These are phyloP conservation scores for Neria commutata DNA, from an alignment of 2,888 invertebrate genomes.

Conservation along the genomic window DNA sequence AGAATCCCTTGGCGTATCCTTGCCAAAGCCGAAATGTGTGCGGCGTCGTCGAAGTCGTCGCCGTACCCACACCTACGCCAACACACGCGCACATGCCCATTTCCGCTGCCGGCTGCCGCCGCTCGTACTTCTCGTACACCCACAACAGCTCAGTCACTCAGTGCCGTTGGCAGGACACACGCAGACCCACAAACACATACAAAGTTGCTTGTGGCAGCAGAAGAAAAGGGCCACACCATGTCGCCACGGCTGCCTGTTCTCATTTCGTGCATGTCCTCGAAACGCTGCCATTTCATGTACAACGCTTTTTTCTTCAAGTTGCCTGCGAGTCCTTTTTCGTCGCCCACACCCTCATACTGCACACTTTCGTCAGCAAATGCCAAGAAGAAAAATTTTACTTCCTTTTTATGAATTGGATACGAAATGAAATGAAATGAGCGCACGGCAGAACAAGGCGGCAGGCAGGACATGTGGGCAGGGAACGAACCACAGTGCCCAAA, in stretches of 20 bases:
- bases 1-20: conserved; percentile 41
- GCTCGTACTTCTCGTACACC: neutral
- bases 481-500: neutral
- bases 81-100: neutral
- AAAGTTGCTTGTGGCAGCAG: neutral
- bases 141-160: no score
- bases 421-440: no score
- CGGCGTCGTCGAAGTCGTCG: neutral
- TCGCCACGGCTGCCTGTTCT: conserved; percentile 2
- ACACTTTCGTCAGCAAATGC: conserved; percentile 54
- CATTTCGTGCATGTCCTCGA: conserved; percentile 5
- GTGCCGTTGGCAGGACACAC: neutral
- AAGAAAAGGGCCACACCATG: neutral
- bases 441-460: no score
- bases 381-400: conserved; percentile 50
- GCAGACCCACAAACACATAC: neutral
- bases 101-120: neutral
- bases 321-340: neutral
- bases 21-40: neutral
- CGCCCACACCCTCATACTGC: neutral
- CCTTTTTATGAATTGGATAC: conserved; percentile 19
- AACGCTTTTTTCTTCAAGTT: neutral
- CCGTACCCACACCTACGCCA: neutral
- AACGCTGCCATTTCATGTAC: neutral
- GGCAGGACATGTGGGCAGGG: no score